Evolutionary conservation across 1,140 invertebrate genomes (phyloP).

Genomic region (Leucophenga varia): DNA sequence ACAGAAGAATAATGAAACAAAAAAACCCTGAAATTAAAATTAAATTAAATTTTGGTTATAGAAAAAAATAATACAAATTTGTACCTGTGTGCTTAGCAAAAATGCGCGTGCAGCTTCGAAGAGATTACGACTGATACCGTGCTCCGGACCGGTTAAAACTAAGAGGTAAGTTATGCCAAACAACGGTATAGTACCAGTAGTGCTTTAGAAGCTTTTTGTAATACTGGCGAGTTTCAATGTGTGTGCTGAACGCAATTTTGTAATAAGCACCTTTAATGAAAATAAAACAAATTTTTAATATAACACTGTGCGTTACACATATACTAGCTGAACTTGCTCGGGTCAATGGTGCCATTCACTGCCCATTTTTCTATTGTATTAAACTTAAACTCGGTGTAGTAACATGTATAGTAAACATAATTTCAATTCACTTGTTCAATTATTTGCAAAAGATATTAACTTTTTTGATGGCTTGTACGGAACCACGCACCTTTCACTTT

Average conservation of each 20-base stretch:
- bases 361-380: too few species aligned
- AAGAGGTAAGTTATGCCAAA: slow-evolving; percentile 86
- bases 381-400: too few species aligned
- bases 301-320: too few species aligned
- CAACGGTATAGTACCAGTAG: slow-evolving; percentile 84
- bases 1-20: slow-evolving; percentile 85
- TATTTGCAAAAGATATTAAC: too few species aligned
- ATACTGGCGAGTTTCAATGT: slow-evolving; percentile 83
- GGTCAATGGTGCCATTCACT: too few species aligned
- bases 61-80: not conserved
- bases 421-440: too few species aligned
- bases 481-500: too few species aligned
- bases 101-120: slow-evolving; percentile 72
- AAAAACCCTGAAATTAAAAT: slow-evolving; percentile 64
- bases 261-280: slow-evolving; percentile 76
- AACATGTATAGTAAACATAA: too few species aligned
- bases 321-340: too few species aligned
- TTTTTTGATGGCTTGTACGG: too few species aligned
- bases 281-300: too few species aligned
- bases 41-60: not conserved
- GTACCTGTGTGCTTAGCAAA: slow-evolving; percentile 80
- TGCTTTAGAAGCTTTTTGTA: slow-evolving; percentile 86
- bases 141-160: slow-evolving; percentile 73
- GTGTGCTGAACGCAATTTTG: slow-evolving; percentile 84
- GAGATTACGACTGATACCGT: slow-evolving; percentile 65